Evolutionary conservation across 2,113 vertebrate species (phyloP), one percentile per base, ranked within the genome.

Genomic region (Pseudopipra pipra): DNA sequence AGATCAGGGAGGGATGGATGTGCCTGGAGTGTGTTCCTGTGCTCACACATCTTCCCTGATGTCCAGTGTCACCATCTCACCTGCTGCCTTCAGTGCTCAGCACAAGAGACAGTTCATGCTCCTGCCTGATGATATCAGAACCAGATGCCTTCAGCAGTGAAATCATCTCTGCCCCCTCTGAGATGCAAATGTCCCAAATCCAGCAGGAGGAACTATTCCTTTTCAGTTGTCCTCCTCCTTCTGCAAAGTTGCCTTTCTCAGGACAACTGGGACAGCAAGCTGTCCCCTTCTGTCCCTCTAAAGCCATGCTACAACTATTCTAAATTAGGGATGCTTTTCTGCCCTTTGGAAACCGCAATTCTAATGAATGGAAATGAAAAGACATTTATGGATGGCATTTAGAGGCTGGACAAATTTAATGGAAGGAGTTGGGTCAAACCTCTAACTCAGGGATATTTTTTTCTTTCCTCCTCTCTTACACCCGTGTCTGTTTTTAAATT

Each of bases 1-100:
- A 28, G 30, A 21, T 68, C 14, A 37, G 27, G 14, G 51, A 71
- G 47, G 70, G 65, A 3, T 28, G 15, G 2, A 20, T 0, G 0
- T 43, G 49, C 35, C 52, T 33, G 47, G 43, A 2, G 9, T 6
- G 18, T 24, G 18, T 35, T n/a, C 67, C 73, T 68, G 47, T 12
- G 74, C 88, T 47, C 46, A 24, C 6, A 43, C 25, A 21, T 37
- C 71, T 30, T 30, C 31, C 66, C 85, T 39, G 37, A 5, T 30
- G 27, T 20, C 33, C 72, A 28, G 28, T 1, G 41, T 47, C 35
- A 61, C 71, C 58, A 0, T n/a, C 79, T 77, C 63, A 79, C 54
- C 94, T 77, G 65, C 82, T 73, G 85, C 63, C 59, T 63, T 47
- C 67, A 33, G 71, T 4, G 41, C 51, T 22, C 1, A 58, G 67